Conservation (phyloP, 2,888 invertebrate species). For the Rhodophaea formosa region DNA sequence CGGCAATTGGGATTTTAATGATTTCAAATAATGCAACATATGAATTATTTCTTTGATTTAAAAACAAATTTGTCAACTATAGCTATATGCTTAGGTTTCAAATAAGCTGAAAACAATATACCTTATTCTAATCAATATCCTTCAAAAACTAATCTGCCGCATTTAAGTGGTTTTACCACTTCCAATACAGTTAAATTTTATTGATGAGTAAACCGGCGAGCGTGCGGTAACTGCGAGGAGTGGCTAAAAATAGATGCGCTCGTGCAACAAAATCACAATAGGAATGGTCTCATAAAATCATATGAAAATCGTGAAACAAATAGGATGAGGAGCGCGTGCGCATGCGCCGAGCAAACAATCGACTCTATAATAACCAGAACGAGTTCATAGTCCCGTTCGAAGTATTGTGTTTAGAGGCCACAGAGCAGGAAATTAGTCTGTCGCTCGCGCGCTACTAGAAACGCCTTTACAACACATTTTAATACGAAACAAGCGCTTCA, state of each 20-base stretch:
- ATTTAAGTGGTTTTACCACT: not conserved
- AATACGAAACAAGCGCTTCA: too few species aligned
- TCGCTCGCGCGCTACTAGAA: too few species aligned
- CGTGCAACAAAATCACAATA: slow-evolving; percentile 8
- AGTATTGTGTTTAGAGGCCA: too few species aligned
- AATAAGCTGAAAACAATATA: not conserved
- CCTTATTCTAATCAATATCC: not conserved
- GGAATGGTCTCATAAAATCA: slow-evolving; percentile 23
- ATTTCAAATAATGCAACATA: too few species aligned
- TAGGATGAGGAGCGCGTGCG: slow-evolving; percentile 53
- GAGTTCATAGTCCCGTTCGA: slow-evolving; percentile 55
- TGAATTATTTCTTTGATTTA: too few species aligned
- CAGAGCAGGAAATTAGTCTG: too few species aligned
- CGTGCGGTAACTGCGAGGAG: not conserved
- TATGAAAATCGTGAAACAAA: slow-evolving; percentile 56
- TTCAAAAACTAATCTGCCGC: not conserved
- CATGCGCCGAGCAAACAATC: slow-evolving; percentile 61
- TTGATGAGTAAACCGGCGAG: slow-evolving; percentile 7
- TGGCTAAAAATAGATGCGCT: not conserved
- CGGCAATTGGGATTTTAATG: too few species aligned
- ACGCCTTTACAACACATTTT: too few species aligned
- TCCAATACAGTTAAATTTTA: slow-evolving; percentile 11
- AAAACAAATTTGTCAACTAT: too few species aligned
- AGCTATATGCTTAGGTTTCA: too few species aligned
- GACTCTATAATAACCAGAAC: slow-evolving; percentile 67